Evolutionary conservation across 2,113 vertebrate species (phyloP), one percentile per base, ranked within the genome.

Genomic region (Glareola pratincola): DNA sequence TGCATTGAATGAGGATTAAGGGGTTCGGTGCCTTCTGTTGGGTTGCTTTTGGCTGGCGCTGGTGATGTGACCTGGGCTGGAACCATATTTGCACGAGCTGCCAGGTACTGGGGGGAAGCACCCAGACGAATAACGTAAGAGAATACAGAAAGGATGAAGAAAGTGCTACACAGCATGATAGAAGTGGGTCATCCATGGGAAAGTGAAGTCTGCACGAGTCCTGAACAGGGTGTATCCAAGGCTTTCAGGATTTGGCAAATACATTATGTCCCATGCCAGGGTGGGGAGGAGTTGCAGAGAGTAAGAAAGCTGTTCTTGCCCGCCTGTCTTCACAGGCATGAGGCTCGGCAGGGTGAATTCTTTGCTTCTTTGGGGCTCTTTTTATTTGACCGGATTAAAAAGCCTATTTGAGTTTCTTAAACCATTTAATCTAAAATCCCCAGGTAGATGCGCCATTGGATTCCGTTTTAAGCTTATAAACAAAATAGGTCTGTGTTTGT

Each of bases 341-440:
- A 89, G 85, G 56, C 85, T 95, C 57, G 1, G 73, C 79, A 95
- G 93, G 87, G 87, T 94, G 91, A 97, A 96, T 97, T 97, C 93
- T 97, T 94, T 94, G 84, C 97, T 93, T 95, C 96, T 96, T 96
- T 77, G 89, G 95, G 93, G 66, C 91, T 91, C 87, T 92, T 95
- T 97, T 96, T 96, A 94, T 97, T 94, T 96, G 94, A 91, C 89
- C 63, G 87, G 94, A 97, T 97, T 97, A 97, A 97, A 97, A 97
- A 96, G 97, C 94, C 93, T 97, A 94, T 97, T 97, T 96, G 97
- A 97, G 97, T 97, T 97, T 97, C 97, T 97, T 97, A 97, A 97
- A 97, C 96, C 97, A 97, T 97, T 97, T 97, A 97, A 97, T 97
- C 97, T 97, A 59, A 97, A 97, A 97, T 97, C 97, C 97, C 97